phyloP scores from a whole-genome alignment of 2,113 vertebrate species.

The Pseudorhombus dupliciocellatus region DNA sequence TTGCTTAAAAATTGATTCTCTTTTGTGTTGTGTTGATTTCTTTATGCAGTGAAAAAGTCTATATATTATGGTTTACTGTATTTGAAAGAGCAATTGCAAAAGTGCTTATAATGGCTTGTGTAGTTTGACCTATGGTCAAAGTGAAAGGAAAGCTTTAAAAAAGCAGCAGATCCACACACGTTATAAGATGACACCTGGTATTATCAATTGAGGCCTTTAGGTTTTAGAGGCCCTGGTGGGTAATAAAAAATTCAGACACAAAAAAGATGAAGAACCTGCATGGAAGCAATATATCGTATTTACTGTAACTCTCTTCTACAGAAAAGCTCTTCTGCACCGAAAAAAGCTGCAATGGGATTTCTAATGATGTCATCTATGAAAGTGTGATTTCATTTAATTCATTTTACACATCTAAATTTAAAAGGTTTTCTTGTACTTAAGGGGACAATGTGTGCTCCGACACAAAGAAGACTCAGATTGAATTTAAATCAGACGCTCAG shows the following conservation, averaged over 20 bases:
- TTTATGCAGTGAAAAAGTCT: constrained; percentile 7
- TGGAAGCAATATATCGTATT: not conserved
- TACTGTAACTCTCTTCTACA: not conserved
- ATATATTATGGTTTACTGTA: not conserved
- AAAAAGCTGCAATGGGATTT: not conserved
- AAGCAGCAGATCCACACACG: not conserved
- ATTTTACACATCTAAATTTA: not conserved
- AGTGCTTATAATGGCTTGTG: too few species aligned
- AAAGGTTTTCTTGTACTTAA: not conserved
- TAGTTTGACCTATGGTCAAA: too few species aligned
- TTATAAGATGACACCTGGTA: not conserved
- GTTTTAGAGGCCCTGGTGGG: constrained; percentile 1
- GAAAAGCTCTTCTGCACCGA: not conserved
- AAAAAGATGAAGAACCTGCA: not conserved
- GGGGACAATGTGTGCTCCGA: too few species aligned
- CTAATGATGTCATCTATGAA: not conserved
- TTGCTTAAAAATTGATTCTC: too few species aligned
- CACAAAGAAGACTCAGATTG: too few species aligned
- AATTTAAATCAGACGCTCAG: too few species aligned
- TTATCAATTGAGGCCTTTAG: too few species aligned
- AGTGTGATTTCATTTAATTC: not conserved
- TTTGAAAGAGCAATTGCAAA: not conserved
- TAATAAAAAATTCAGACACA: not conserved
- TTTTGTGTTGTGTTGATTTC: constrained; percentile 32
- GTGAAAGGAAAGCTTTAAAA: not conserved